Percentiles rank a stretch among this genome's conserved stretches.
These are phyloP conservation scores for Agrotis ipsilon DNA, from an alignment of 2,888 invertebrate species.

Conservation along the genomic window DNA sequence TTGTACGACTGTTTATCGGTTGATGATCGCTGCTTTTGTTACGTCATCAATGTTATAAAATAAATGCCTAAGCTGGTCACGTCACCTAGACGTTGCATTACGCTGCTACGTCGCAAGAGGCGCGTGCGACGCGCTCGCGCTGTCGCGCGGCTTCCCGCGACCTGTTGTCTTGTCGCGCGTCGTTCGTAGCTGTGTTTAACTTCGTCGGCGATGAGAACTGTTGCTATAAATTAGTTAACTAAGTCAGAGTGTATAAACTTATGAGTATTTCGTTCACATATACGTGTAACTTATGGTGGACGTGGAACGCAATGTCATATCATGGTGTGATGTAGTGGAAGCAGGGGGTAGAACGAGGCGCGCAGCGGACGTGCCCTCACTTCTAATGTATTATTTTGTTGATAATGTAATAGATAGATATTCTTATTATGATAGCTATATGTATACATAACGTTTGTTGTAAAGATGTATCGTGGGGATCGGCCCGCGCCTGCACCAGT, in stretches of 20 bases:
- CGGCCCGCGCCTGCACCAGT: conserved; percentile 78
- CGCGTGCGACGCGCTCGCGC: neutral
- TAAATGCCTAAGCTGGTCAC: conserved; percentile 32
- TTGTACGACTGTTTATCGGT: conserved; percentile 12
- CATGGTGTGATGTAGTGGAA: conserved; percentile 82
- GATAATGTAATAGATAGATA: conserved; percentile 76
- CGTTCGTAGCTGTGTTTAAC: conserved; percentile 1
- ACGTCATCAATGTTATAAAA: conserved; percentile 31
- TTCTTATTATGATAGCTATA: conserved; percentile 77
- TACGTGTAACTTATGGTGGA: conserved; percentile 48
- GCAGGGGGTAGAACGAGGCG: conserved; percentile 34
- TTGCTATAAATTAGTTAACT: conserved; percentile 48
- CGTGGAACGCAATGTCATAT: conserved; percentile 83
- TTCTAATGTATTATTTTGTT: conserved; percentile 74
- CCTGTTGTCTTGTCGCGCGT: neutral
- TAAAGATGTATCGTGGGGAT: conserved; percentile 66
- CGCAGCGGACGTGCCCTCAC: conserved; percentile 34
- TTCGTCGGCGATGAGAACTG: conserved; percentile 34
- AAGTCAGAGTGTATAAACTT: conserved; percentile 56
- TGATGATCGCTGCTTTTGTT: conserved; percentile 53
- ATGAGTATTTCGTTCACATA: conserved; percentile 51
- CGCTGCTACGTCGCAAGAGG: neutral
- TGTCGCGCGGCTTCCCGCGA: conserved; percentile 6
- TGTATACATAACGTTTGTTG: conserved; percentile 76
- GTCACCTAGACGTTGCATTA: conserved; percentile 2